Conservation (phyloP, 2,113 vertebrate genomes). For the Colossoma macropomum region DNA sequence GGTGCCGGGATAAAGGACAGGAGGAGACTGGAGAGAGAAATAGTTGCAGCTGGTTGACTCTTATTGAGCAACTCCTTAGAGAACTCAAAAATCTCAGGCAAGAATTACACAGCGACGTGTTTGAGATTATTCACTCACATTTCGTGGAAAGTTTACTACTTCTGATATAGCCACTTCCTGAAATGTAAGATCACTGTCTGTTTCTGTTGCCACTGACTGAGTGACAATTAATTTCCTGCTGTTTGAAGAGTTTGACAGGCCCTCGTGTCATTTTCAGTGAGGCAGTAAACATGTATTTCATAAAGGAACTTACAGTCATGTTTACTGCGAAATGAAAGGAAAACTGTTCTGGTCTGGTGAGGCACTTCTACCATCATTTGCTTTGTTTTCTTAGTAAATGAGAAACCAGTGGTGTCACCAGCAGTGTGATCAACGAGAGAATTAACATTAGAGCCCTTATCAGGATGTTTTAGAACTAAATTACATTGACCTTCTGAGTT, state of each 20-base stretch:
- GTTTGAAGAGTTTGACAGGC: background rate
- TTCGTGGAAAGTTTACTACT: background rate
- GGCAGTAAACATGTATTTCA: background rate
- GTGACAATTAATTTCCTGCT: background rate
- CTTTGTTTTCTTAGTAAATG: background rate
- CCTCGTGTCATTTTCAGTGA: background rate
- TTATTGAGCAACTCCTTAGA: background rate
- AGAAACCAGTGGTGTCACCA: background rate
- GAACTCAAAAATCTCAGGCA: background rate
- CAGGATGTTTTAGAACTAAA: background rate
- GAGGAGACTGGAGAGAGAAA: slow-evolving; percentile 21
- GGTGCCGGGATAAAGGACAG: slow-evolving; percentile 34
- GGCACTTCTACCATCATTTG: background rate
- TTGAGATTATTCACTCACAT: background rate
- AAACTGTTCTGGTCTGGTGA: background rate
- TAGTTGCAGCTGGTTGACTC: background rate
- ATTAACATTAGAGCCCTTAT: background rate
- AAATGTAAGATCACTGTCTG: background rate
- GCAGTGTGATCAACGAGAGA: background rate
- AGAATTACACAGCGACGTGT: background rate
- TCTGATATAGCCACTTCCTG: background rate
- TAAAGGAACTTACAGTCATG: background rate
- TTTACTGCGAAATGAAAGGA: background rate
- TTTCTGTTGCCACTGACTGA: background rate
- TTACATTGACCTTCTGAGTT: background rate